Conservation (phyloP, 2,113 vertebrate species). For the Cinclus mexicanus region DNA sequence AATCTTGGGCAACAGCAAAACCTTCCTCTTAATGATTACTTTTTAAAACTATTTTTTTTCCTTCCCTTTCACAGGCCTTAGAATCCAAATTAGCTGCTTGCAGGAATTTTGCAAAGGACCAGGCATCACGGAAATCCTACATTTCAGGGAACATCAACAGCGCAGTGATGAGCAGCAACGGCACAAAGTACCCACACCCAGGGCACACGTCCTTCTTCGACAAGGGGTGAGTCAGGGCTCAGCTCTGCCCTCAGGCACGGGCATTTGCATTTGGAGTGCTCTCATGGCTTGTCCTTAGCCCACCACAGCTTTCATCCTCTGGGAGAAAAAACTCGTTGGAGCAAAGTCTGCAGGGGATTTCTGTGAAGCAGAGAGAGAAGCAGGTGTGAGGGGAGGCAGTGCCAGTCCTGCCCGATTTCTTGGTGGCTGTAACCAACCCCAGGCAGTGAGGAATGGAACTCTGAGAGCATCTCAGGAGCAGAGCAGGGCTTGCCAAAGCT, state of each 20-base stretch:
- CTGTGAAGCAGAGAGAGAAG: not conserved
- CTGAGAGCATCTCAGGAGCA: not conserved
- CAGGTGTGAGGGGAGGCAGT: not conserved
- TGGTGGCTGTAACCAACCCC: accelerated
- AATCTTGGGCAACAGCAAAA: not conserved
- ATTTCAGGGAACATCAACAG: constrained; percentile 80
- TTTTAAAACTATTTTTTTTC: not conserved
- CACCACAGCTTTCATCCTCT: not conserved
- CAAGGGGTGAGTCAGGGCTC: constrained; percentile 85
- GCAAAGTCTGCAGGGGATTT: not conserved
- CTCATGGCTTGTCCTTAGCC: not conserved
- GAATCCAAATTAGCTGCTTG: constrained; percentile 97
- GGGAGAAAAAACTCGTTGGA: not conserved
- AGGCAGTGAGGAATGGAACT: not conserved
- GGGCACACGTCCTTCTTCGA: constrained; percentile 93
- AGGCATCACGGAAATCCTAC: constrained; percentile 89
- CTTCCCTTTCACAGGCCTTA: constrained; percentile 80
- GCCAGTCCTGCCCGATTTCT: not conserved
- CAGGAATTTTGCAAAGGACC: constrained; percentile 97
- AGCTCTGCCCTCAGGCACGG: not conserved
- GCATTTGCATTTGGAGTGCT: accelerated
- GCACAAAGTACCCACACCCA: constrained; percentile 89
- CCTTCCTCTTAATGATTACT: not conserved
- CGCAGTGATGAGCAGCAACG: constrained; percentile 79
- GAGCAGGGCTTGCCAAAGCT: not conserved